phyloP scores from a whole-genome alignment of 2,888 invertebrate species.

The Hypena proboscidalis region DNA sequence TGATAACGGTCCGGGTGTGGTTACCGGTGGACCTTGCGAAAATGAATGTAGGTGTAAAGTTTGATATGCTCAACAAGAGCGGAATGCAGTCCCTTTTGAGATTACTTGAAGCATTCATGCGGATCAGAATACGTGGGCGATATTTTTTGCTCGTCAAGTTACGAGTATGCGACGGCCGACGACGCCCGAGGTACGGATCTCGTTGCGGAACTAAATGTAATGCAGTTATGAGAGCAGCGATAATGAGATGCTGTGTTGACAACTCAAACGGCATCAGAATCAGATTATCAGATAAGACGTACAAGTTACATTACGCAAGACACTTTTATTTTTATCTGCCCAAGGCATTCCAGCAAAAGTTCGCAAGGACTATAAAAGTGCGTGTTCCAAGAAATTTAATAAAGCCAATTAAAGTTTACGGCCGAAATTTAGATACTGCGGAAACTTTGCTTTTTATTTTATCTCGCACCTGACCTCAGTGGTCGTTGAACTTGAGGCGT shows the following conservation, averaged over 20 bases:
- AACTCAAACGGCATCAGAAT: slow-evolving; percentile 36
- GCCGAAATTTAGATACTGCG: slow-evolving; percentile 71
- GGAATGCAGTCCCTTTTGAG: slow-evolving; percentile 50
- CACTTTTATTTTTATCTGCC: slow-evolving; percentile 24
- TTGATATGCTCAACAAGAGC: slow-evolving; percentile 29
- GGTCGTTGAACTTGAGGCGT: slow-evolving; percentile 71
- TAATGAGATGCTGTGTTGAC: slow-evolving; percentile 39
- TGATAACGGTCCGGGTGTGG: slow-evolving; percentile 51
- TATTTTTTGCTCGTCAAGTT: slow-evolving; percentile 40
- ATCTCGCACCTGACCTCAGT: slow-evolving; percentile 68
- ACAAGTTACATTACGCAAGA: slow-evolving; percentile 31
- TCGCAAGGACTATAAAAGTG: slow-evolving; percentile 29
- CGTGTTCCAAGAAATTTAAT: slow-evolving; percentile 49
- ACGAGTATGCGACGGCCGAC: slow-evolving; percentile 22
- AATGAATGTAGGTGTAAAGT: slow-evolving; percentile 49
- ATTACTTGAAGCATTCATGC: slow-evolving; percentile 39
- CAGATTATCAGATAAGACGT: slow-evolving; percentile 33
- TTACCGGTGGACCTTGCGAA: slow-evolving; percentile 50
- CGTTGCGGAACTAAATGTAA: slow-evolving; percentile 49
- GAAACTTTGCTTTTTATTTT: slow-evolving; percentile 62
- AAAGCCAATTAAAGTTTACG: slow-evolving; percentile 70
- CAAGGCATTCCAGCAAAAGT: slow-evolving; percentile 23
- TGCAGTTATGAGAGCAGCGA: slow-evolving; percentile 39
- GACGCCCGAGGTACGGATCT: slow-evolving; percentile 41
- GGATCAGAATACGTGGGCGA: slow-evolving; percentile 44